A percentile compares a stretch with the other conserved stretches of the same genome.
These are phyloP conservation scores for Clostera curtula DNA, from an alignment of 2,888 invertebrate genomes.

Conservation along the genomic window DNA sequence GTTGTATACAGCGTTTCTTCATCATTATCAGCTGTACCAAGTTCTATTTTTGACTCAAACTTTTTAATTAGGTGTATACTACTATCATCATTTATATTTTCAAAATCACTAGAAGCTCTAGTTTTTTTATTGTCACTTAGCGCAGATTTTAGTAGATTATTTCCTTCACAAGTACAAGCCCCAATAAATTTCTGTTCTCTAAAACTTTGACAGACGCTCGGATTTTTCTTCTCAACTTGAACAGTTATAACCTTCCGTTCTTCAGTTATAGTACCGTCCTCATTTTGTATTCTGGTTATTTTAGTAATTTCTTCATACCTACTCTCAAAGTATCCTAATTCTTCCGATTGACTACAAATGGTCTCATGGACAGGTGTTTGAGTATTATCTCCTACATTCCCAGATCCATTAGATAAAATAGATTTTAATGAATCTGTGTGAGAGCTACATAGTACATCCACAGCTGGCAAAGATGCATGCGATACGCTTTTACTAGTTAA, in stretches of 20 bases:
- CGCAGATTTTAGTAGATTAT: background rate
- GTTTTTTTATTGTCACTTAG: background rate
- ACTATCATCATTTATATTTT: too few relatives aligned
- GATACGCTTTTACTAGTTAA: slow-evolving; percentile 6
- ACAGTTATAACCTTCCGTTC: slow-evolving; percentile 35
- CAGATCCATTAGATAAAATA: too few relatives aligned
- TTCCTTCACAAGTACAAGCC: background rate
- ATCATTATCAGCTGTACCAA: too few relatives aligned
- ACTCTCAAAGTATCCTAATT: slow-evolving; percentile 24
- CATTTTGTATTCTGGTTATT: slow-evolving; percentile 26
- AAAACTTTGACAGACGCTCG: slow-evolving; percentile 2
- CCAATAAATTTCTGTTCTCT: slow-evolving; percentile 1
- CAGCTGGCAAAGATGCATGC: background rate
- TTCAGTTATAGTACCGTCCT: slow-evolving; percentile 33
- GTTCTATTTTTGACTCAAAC: too few relatives aligned
- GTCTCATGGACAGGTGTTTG: too few relatives aligned
- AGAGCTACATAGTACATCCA: too few relatives aligned
- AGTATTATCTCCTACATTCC: too few relatives aligned
- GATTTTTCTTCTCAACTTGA: slow-evolving; percentile 27
- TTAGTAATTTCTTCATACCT: slow-evolving; percentile 36
- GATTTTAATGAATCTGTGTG: too few relatives aligned
- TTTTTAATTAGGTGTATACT: too few relatives aligned
- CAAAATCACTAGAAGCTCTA: background rate
- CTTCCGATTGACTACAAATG: slow-evolving; percentile 4
- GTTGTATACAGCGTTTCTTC: too few relatives aligned